These are phyloP conservation scores for Zaprionus tsacasi DNA, from an alignment of 1,140 invertebrate genomes.

Conservation along the genomic window DNA sequence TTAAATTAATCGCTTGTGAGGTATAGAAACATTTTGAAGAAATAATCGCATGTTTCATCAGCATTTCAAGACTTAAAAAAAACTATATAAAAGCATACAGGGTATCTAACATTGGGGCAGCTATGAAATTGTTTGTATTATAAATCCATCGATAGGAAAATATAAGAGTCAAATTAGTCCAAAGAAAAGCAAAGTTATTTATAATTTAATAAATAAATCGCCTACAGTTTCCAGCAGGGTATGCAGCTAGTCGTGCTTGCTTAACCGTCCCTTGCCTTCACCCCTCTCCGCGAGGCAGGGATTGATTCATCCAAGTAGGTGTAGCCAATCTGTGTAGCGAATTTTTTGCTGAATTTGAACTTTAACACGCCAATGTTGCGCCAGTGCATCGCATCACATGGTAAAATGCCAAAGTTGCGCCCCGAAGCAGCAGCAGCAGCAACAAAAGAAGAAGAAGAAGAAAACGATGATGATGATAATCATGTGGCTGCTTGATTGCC, in stretches of 20 bases:
- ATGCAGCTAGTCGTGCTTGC: constrained; percentile 3
- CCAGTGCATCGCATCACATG: constrained; percentile 3
- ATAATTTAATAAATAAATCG: too few species aligned
- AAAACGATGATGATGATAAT: constrained; percentile 14
- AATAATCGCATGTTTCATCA: background rate
- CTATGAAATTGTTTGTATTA: too few species aligned
- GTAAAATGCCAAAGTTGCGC: constrained; percentile 70
- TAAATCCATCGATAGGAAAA: too few species aligned
- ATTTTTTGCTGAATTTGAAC: constrained; percentile 72
- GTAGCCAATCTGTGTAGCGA: constrained; percentile 35
- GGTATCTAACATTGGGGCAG: background rate
- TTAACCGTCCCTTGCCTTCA: background rate
- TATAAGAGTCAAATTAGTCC: too few species aligned
- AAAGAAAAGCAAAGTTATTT: too few species aligned
- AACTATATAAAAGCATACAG: background rate
- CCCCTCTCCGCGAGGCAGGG: background rate
- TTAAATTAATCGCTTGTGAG: too few species aligned
- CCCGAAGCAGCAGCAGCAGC: background rate
- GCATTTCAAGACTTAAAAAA: too few species aligned
- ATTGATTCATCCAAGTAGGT: constrained; percentile 43
- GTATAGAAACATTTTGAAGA: background rate
- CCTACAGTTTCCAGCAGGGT: background rate
- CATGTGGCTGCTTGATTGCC: constrained; percentile 1
- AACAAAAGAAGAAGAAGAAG: background rate
- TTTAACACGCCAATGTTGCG: constrained; percentile 61